A percentile compares a stretch with the other conserved stretches of the same genome.
Conservation (phyloP, 1,140 invertebrate species). For the Hyles euphorbiae region DNA sequence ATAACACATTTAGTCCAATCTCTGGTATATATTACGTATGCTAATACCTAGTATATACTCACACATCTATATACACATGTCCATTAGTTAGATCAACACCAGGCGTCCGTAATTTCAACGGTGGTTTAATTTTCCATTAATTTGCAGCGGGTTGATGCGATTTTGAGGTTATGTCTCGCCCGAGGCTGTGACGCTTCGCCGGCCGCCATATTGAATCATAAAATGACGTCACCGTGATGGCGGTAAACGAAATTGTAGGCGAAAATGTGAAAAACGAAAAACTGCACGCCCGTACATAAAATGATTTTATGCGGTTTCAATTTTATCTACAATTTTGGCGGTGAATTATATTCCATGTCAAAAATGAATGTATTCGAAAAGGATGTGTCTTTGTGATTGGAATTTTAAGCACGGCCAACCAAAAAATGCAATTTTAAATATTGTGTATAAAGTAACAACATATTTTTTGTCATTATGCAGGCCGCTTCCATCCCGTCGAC, state of each 20-base stretch:
- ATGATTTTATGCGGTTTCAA: background rate
- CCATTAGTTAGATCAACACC: slow-evolving; percentile 1
- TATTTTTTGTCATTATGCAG: no score
- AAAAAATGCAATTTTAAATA: no score
- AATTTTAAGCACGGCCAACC: no score
- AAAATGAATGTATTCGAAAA: no score
- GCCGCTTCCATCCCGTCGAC: no score
- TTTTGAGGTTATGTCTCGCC: slow-evolving; percentile 46
- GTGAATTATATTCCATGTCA: no score
- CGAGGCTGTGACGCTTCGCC: slow-evolving; percentile 30
- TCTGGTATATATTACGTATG: no score
- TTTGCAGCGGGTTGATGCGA: slow-evolving; percentile 31
- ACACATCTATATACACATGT: no score
- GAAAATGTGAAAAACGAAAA: slow-evolving; percentile 3
- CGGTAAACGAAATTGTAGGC: slow-evolving; percentile 25
- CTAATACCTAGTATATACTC: no score
- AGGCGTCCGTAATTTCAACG: slow-evolving; percentile 10
- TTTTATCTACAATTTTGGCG: background rate
- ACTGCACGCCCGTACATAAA: background rate
- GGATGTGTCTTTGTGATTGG: no score
- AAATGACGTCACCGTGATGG: slow-evolving; percentile 25
- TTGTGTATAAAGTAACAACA: no score
- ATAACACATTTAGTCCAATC: no score
- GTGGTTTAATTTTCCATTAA: slow-evolving; percentile 26
- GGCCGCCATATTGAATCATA: slow-evolving; percentile 41